These are phyloP conservation scores for Colletes latitarsis DNA, from an alignment of 1,140 invertebrate genomes.

Conservation along the genomic window DNA sequence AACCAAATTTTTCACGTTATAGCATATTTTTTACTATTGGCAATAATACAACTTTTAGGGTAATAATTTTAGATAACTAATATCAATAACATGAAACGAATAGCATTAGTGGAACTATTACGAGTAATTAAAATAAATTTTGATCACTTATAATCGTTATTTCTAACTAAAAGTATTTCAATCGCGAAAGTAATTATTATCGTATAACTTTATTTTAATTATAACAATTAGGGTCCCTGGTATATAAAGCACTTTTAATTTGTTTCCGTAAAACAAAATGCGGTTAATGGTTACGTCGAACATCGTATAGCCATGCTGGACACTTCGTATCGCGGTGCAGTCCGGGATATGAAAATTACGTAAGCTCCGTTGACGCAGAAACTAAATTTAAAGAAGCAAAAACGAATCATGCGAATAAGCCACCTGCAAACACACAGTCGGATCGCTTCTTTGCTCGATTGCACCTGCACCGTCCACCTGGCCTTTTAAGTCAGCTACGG, in stretches of 20 bases:
- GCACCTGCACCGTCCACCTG: conserved; percentile 63
- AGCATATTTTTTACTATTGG: too few species aligned
- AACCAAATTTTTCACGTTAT: too few species aligned
- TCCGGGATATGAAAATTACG: conserved; percentile 34
- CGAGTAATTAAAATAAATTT: too few species aligned
- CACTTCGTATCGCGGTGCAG: background rate
- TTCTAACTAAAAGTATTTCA: too few species aligned
- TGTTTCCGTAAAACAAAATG: conserved; percentile 9
- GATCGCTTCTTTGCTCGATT: conserved; percentile 23
- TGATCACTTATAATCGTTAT: too few species aligned
- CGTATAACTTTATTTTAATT: too few species aligned
- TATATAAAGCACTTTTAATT: background rate
- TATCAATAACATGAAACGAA: too few species aligned
- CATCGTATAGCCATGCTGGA: conserved; percentile 3
- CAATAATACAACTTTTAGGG: too few species aligned
- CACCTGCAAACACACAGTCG: conserved; percentile 24
- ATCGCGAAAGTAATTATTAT: too few species aligned
- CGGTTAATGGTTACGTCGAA: background rate
- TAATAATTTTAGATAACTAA: too few species aligned
- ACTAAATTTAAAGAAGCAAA: conserved; percentile 53
- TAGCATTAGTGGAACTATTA: too few species aligned
- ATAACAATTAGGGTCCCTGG: too few species aligned
- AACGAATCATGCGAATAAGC: conserved; percentile 19
- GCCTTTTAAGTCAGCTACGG: conserved; percentile 18
- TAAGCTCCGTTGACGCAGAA: conserved; percentile 31